phyloP scores from a whole-genome alignment of 30 jellyfish, hydroid and myxozoan genomes.

The Clytia hemisphaerica region DNA sequence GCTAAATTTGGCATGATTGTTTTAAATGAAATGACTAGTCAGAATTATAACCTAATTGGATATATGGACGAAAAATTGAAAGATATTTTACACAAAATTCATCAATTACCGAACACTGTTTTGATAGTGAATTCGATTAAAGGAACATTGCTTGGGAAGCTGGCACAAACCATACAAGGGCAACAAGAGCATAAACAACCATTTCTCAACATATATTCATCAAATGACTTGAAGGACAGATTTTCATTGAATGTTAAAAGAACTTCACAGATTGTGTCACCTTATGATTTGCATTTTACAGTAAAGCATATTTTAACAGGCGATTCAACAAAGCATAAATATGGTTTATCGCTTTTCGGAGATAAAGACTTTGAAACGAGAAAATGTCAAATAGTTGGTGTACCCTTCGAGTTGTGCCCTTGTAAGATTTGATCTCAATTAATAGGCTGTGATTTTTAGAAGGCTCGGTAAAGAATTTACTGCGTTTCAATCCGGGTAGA shows the following conservation, averaged over 20 bases:
- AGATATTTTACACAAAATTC: background rate
- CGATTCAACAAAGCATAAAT: background rate
- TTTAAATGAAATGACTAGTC: constrained; percentile 12
- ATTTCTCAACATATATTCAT: constrained; percentile 14
- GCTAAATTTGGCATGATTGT: constrained; percentile 27
- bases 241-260: background rate
- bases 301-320: background rate
- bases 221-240: constrained; percentile 13
- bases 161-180: constrained; percentile 25
- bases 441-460: too few species aligned
- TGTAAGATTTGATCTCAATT: too few species aligned
- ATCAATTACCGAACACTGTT: constrained; percentile 20
- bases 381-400: too few species aligned
- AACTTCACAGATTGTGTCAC: background rate
- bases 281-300: constrained; percentile 24
- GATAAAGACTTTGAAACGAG: too few species aligned
- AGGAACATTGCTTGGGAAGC: constrained; percentile 36
- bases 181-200: constrained; percentile 22
- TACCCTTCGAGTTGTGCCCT: too few species aligned
- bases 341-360: constrained; percentile 11
- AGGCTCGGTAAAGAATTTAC: too few species aligned
- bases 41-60: constrained; percentile 17
- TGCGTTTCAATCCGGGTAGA: too few species aligned
- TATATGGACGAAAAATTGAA: constrained; percentile 14
- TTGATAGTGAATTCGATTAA: constrained; percentile 11